Evolutionary conservation across 1,140 invertebrate species (phyloP), one percentile per base, ranked within the genome.

Genomic region (Neodiprion lecontei): DNA sequence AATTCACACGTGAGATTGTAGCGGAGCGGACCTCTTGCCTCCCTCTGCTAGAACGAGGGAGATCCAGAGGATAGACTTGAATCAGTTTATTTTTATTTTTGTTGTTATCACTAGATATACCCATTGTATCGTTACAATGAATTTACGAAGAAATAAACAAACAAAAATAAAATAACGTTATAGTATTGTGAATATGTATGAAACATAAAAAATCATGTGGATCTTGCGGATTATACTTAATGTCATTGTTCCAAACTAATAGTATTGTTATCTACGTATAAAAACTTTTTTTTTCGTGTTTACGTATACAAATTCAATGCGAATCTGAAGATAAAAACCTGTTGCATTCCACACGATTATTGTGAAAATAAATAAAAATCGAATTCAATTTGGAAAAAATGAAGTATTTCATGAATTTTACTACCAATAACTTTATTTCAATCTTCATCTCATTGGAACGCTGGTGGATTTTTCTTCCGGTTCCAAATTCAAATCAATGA

Each of bases 11-110:
- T 50, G 70, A 71, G 47, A 48, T 71, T 71, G 40, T 50, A 47
- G 70, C 70, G 48, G 48, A 48, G 70, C 48, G 48, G 9, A 49
- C 70, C 77, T 77, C 82, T 83, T 79, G 70, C 80, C 81, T 81
- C 79, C 82, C 81, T 82, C 81, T 80, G 75, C 75, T 77, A 77
- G 76, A 76, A 82, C 80, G 82, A 84, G 82, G 82, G 76, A 76
- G 82, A 80, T 77, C 79, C 74, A 82, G 81, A 84, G 82, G 81
- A 79, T 74, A 77, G 79, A 82, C 78, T 77, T 76, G 76, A 78
- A 74, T 79, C 78, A 74, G 21, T 21, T n/a, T 21, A 14, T 66
- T 14, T 21, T 69, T 14, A 69, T 17, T 17, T 23, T 69, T 47
- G 67, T 69, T 69, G 67, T 14, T 21, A 17, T 21, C 21, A 69